Conservation (phyloP, 1,140 invertebrate species). For the Ceratina australensis region DNA sequence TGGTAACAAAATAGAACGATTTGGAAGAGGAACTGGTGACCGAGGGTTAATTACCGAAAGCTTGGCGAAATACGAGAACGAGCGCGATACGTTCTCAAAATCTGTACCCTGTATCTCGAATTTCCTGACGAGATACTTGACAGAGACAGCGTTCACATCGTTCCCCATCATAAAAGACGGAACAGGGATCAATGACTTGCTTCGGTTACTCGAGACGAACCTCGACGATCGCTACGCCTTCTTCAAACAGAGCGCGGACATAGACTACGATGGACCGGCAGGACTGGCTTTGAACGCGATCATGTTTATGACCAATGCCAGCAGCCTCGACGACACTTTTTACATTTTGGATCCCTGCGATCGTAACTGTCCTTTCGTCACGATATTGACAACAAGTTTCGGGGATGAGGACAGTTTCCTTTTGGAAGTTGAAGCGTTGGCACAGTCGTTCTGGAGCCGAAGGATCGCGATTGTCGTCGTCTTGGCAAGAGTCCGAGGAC, state of each 20-base stretch:
- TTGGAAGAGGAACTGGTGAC: background rate
- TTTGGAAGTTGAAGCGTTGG: constrained; percentile 29
- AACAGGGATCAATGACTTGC: background rate
- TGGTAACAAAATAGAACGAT: background rate
- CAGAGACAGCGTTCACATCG: background rate
- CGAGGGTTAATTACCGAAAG: constrained; percentile 15
- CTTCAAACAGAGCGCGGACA: constrained; percentile 27
- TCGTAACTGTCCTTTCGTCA: constrained; percentile 55
- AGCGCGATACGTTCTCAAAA: background rate
- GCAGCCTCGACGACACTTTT: constrained; percentile 17
- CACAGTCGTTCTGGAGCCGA: constrained; percentile 55
- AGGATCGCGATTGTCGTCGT: constrained; percentile 57
- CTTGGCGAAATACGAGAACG: background rate
- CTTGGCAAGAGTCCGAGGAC: constrained; percentile 53
- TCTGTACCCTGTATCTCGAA: constrained; percentile 42
- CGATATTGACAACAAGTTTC: constrained; percentile 51
- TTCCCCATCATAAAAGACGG: background rate
- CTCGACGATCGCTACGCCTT: constrained; percentile 16
- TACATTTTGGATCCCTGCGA: constrained; percentile 59
- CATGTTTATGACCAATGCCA: constrained; percentile 56
- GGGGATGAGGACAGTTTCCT: constrained; percentile 57
- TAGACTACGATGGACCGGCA: background rate
- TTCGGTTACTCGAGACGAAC: constrained; percentile 19
- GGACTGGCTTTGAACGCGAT: constrained; percentile 42
- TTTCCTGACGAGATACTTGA: constrained; percentile 44